Evolutionary conservation across 1,140 invertebrate species (phyloP), one percentile per base, ranked within the genome.

Genomic region (Bombus sibiricus): DNA sequence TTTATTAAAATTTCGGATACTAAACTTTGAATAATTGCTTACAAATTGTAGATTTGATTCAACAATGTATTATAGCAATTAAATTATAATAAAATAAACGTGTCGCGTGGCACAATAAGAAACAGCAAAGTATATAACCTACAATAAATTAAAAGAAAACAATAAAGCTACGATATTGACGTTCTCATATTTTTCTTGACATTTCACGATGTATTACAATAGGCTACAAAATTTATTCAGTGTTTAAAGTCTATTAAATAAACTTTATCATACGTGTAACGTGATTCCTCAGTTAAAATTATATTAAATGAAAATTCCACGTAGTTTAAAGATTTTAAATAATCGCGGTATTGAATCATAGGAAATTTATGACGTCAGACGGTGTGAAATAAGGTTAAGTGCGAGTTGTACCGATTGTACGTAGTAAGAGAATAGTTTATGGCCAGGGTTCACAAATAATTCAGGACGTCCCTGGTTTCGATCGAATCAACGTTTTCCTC

Each of bases 401-500:
- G 13, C 22, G 57, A 34, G 74, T 18, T 37, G 15, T 3, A 39
- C 8, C 32, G 25, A 82, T 18, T 37, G 15, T 2, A 39, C 6
- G 39, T 22, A 22, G 10, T 10, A 53, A 34, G n/a, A 25, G 34
- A 37, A 4, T 18, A 15, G 43, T 12, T 25, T 22, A 41, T 32
- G 79, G n/a, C 10, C 43, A 18, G 37, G 43, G 64, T 64, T 57
- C 34, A 37, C 69, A 47, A 62, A 47, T 78, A 80, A 80, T 80
- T 79, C 32, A 68, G 57, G 59, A 79, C 81, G 66, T 83, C 79
- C 85, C 88, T 84, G 74, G 41, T 64, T 83, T 86, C 80, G 82
- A 83, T 83, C 64, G 83, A 85, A 62, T 74, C 71, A 69, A 92
- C 76, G 89, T 91, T 91, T 87, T 86, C 80, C 47, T 83, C 69